These are phyloP conservation scores for Elmis aenea DNA, from an alignment of 2,888 invertebrate genomes.

Conservation along the genomic window DNA sequence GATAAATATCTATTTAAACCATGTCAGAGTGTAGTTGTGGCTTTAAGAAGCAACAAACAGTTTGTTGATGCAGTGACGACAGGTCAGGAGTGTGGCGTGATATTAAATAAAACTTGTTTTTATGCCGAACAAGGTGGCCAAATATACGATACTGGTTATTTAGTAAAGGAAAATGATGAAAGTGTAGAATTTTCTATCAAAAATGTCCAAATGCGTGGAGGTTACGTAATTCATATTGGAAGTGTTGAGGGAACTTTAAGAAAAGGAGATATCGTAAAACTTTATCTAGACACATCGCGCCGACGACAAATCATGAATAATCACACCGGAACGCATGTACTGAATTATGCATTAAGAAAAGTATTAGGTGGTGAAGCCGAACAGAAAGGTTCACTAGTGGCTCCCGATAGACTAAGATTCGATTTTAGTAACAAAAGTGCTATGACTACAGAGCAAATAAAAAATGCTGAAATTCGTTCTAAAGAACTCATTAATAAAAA, in stretches of 20 bases:
- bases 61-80: constrained; percentile 80
- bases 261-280: constrained; percentile 78
- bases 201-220: constrained; percentile 91
- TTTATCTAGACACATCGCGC: constrained; percentile 79
- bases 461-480: constrained; percentile 75
- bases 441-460: constrained; percentile 83
- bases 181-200: constrained; percentile 87
- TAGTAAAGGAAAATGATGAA: constrained; percentile 78
- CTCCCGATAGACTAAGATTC: constrained; percentile 93
- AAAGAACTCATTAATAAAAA: constrained; percentile 70
- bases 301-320: constrained; percentile 96
- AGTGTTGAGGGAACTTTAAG: constrained; percentile 76
- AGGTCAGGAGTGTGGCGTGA: constrained; percentile 86
- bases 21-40: constrained; percentile 74
- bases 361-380: constrained; percentile 89
- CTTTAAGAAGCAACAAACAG: constrained; percentile 70
- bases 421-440: constrained; percentile 96
- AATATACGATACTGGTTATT: constrained; percentile 91
- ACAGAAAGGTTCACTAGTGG: constrained; percentile 94
- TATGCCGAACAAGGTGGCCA: constrained; percentile 99
- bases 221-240: constrained; percentile 92
- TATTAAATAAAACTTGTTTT: constrained; percentile 89
- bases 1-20: constrained; percentile 72
- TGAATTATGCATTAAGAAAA: constrained; percentile 89
- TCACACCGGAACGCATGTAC: constrained; percentile 94